These are phyloP conservation scores for Dinomys branickii DNA, from an alignment of 2,113 vertebrate species.

Conservation along the genomic window DNA sequence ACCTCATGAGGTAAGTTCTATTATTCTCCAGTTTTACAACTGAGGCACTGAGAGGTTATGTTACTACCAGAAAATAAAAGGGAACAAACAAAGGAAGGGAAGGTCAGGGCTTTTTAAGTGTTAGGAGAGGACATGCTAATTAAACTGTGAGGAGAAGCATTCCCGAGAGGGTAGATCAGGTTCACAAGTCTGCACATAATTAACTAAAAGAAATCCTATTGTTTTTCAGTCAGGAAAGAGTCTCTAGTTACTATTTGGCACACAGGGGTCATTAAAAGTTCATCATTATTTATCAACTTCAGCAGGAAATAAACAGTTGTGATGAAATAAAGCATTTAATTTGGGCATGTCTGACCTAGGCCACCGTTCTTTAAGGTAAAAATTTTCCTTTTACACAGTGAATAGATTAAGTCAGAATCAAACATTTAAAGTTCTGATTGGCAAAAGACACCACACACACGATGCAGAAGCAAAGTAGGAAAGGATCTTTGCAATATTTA, in stretches of 20 bases:
- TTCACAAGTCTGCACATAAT: not conserved
- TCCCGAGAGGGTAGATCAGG: not conserved
- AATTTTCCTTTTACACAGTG: not conserved
- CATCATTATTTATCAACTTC: not conserved
- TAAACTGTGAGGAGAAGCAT: not conserved
- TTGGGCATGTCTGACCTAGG: not conserved
- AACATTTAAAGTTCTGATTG: not conserved
- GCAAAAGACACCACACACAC: not conserved
- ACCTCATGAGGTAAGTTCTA: not conserved
- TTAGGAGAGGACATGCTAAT: not conserved
- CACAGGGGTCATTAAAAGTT: slow-evolving; percentile 15
- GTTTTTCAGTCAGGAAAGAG: not conserved
- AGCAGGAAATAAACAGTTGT: not conserved
- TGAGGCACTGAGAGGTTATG: not conserved
- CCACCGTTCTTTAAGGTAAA: not conserved
- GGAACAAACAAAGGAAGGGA: not conserved
- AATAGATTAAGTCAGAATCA: not conserved
- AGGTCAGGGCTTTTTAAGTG: not conserved
- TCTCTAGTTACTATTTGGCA: not conserved
- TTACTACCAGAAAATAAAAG: slow-evolving; percentile 2
- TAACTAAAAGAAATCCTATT: not conserved
- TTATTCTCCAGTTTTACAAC: not conserved
- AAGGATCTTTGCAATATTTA: not conserved
- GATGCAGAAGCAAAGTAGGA: not conserved
- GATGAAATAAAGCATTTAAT: not conserved